Evolutionary conservation across 2,797 vertebrate genomes (phyloP), one percentile per base, ranked within the genome.

Genomic region (Tauraco hartlaubi): DNA sequence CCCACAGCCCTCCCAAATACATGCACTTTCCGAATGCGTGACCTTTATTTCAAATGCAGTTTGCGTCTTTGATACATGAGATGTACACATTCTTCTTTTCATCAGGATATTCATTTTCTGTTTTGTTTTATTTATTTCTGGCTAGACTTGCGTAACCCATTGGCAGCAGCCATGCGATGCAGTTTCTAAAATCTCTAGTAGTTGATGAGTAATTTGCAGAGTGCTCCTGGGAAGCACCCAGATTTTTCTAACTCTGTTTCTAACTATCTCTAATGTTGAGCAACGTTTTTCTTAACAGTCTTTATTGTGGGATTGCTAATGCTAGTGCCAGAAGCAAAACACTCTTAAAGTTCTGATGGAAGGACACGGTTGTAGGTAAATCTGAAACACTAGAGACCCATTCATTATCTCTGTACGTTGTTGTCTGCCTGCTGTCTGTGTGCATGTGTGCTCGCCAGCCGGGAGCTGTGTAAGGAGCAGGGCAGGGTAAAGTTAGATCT

Each of bases 231-330:
- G 95, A 96, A 86, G 85, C 85, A 81, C 81, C 78, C 85, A 75
- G 86, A 81, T 94, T 91, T 96, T 93, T 93, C 71, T 80, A 4
- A 85, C 72, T 87, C 92, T 95, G 66, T 96, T 93, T 94, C 63
- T 89, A 55, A 93, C 88, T 80, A 54, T 97, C 91, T 96, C 94
- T 97, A 97, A 97, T 97, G 96, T 97, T 97, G 95, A 97, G 97
- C 97, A 97, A 95, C 96, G 1, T 97, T 97, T 97, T 97, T 97
- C 95, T 97, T 96, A 97, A 97, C 97, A 97, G 96, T 97, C 95
- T 94, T 48, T 97, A 52, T 97, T 97, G 93, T 96, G 97, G 96
- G 95, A 97, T 97, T 97, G 96, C 97, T 97, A 96, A 97, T 96
- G 88, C 81, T 97, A 97, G 95, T 96, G 76, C 97, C 95, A 96